Percentiles rank a stretch among this genome's conserved stretches.
phyloP scores from a whole-genome alignment of 1,140 invertebrate genomes.

The Contarinia nasturtii region DNA sequence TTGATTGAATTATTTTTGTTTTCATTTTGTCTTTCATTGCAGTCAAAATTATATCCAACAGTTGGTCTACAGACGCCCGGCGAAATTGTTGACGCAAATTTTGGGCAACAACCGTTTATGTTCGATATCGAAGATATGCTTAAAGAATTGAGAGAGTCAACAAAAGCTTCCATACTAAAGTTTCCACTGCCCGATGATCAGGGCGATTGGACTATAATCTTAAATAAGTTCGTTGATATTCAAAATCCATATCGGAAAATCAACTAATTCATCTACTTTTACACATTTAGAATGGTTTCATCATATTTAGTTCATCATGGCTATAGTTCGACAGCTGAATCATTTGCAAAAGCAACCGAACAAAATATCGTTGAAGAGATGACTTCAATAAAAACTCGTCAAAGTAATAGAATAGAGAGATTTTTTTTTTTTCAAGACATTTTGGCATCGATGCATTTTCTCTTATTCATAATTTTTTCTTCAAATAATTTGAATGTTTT shows the following conservation, averaged over 20 bases:
- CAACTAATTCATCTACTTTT: background rate
- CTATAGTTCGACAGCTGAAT: slow-evolving; percentile 88
- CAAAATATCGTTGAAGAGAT: slow-evolving; percentile 86
- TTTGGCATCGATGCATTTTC: too few relatives aligned
- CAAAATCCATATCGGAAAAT: too few relatives aligned
- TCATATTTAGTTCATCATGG: slow-evolving; percentile 96
- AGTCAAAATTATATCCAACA: slow-evolving; percentile 93
- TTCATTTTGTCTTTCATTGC: slow-evolving; percentile 20
- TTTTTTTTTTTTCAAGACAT: background rate
- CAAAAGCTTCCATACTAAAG: slow-evolving; percentile 63
- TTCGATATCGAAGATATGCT: slow-evolving; percentile 98
- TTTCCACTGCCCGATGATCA: slow-evolving; percentile 72
- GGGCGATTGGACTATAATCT: slow-evolving; percentile 76
- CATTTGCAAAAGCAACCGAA: slow-evolving; percentile 80
- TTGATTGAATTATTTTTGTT: background rate
- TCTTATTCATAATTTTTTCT: too few relatives aligned
- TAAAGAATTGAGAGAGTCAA: slow-evolving; percentile 66
- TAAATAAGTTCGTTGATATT: slow-evolving; percentile 60
- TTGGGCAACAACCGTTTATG: slow-evolving; percentile 91
- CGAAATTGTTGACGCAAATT: slow-evolving; percentile 96
- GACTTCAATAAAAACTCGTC: slow-evolving; percentile 88
- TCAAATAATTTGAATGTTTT: slow-evolving; percentile 15
- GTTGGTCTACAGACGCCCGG: slow-evolving; percentile 96
- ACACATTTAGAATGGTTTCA: slow-evolving; percentile 69
- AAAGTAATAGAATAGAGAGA: slow-evolving; percentile 58